These are phyloP conservation scores for Zhuqinia jingwanae DNA, from an alignment of 2,888 invertebrate species.

Conservation along the genomic window DNA sequence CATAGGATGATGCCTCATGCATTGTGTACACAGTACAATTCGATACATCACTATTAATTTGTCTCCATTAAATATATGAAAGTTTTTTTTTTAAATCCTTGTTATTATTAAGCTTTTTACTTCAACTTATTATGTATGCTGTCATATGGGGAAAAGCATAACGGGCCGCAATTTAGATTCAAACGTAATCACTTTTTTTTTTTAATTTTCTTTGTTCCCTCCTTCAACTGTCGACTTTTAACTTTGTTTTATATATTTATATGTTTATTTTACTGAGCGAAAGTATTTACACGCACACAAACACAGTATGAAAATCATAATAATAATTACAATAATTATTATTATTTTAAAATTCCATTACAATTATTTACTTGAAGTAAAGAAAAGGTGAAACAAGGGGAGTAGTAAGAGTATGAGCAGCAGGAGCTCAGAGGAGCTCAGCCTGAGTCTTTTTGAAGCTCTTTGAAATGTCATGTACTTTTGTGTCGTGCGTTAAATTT, in stretches of 20 bases:
- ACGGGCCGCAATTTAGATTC: slow-evolving; percentile 53
- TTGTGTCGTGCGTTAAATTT: background rate
- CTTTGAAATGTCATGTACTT: slow-evolving; percentile 25
- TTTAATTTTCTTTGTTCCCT: no score
- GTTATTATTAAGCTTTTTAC: no score
- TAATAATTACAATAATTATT: no score
- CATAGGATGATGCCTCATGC: no score
- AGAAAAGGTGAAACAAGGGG: slow-evolving; percentile 22
- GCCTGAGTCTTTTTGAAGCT: no score
- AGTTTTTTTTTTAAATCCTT: background rate
- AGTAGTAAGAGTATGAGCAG: background rate
- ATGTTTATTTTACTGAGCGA: background rate
- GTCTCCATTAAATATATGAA: slow-evolving; percentile 47
- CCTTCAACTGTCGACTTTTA: no score
- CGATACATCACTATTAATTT: slow-evolving; percentile 53
- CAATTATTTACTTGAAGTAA: slow-evolving; percentile 39
- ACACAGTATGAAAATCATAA: slow-evolving; percentile 9
- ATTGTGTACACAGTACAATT: slow-evolving; percentile 23
- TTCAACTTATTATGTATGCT: no score
- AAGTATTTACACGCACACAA: background rate
- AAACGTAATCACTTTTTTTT: slow-evolving; percentile 30
- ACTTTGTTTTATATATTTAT: slow-evolving; percentile 7
- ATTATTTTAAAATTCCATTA: slow-evolving; percentile 36
- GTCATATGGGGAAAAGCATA: slow-evolving; percentile 4
- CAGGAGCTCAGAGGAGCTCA: no score